Conservation (phyloP, 1,140 invertebrate genomes). For the Coelopa frigida region DNA sequence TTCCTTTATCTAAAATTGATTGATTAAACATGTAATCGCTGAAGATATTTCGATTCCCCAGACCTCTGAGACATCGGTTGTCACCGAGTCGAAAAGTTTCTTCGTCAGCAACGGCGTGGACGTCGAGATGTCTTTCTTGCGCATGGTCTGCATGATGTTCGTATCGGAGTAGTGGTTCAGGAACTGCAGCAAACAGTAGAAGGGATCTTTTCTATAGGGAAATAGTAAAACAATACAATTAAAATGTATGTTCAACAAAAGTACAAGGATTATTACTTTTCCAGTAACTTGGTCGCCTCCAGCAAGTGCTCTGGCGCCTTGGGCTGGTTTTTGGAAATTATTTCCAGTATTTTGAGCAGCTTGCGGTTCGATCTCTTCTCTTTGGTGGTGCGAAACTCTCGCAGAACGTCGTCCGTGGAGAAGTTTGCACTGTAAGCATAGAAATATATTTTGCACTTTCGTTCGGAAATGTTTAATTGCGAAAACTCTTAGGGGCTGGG, state of each 20-base stretch:
- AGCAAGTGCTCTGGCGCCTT: constrained; percentile 18
- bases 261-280: constrained; percentile 17
- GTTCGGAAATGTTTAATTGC: too few species aligned
- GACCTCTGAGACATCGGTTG: constrained; percentile 21
- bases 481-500: too few species aligned
- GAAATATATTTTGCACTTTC: too few species aligned
- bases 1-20: constrained; percentile 35
- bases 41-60: neutral
- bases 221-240: neutral
- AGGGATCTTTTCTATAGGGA: constrained; percentile 31
- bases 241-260: neutral
- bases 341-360: constrained; percentile 22
- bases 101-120: constrained; percentile 27
- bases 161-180: constrained; percentile 21
- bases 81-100: constrained; percentile 14
- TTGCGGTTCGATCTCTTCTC: constrained; percentile 21
- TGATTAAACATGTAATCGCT: too few species aligned
- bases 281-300: constrained; percentile 21
- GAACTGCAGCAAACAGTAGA: constrained; percentile 32
- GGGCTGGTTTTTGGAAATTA: constrained; percentile 30
- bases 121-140: constrained; percentile 22
- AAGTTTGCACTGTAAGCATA: constrained; percentile 19
- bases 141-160: constrained; percentile 15
- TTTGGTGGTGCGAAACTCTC: constrained; percentile 27
- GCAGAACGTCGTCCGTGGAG: constrained; percentile 26